A percentile compares a stretch with the other conserved stretches of the same genome.
phyloP scores from a whole-genome alignment of 2,888 invertebrate genomes.

The Anthophora plumipes region DNA sequence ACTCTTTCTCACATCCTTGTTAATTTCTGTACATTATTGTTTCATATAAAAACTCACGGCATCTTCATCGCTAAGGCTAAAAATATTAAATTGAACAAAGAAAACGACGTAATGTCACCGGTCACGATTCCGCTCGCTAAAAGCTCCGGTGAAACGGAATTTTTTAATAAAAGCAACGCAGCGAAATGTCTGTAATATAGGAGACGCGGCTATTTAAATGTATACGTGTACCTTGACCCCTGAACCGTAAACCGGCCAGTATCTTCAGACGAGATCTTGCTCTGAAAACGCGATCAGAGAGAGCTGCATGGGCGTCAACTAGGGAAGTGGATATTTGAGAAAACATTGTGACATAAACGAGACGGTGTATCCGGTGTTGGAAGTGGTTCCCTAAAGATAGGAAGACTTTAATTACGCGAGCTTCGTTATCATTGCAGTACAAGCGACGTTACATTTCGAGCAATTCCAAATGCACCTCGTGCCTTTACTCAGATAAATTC shows the following conservation, averaged over 20 bases:
- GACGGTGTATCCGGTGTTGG: slow-evolving; percentile 26
- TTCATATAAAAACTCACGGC: not conserved
- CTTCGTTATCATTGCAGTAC: slow-evolving; percentile 49
- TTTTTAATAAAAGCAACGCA: slow-evolving; percentile 34
- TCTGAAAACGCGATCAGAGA: slow-evolving; percentile 7
- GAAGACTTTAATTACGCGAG: slow-evolving; percentile 53
- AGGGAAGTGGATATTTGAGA: slow-evolving; percentile 55
- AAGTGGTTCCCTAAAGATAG: slow-evolving; percentile 49
- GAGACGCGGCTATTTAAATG: slow-evolving; percentile 19
- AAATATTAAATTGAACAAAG: not conserved
- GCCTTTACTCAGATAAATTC: slow-evolving; percentile 28
- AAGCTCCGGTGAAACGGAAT: not conserved
- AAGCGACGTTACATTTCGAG: slow-evolving; percentile 41
- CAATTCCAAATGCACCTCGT: slow-evolving; percentile 38
- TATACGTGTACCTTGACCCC: slow-evolving; percentile 38
- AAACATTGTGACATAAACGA: slow-evolving; percentile 28
- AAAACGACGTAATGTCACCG: not conserved
- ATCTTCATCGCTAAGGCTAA: not conserved
- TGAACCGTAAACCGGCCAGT: not conserved
- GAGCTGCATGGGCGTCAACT: slow-evolving; percentile 38
- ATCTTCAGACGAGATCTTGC: slow-evolving; percentile 10
- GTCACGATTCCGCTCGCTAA: not conserved
- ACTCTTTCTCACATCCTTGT: too few species aligned
- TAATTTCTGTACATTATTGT: too few species aligned
- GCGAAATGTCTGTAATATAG: slow-evolving; percentile 5